phyloP scores from a whole-genome alignment of 2,888 invertebrate species.

The Acanthococcus lagerstroemiae region DNA sequence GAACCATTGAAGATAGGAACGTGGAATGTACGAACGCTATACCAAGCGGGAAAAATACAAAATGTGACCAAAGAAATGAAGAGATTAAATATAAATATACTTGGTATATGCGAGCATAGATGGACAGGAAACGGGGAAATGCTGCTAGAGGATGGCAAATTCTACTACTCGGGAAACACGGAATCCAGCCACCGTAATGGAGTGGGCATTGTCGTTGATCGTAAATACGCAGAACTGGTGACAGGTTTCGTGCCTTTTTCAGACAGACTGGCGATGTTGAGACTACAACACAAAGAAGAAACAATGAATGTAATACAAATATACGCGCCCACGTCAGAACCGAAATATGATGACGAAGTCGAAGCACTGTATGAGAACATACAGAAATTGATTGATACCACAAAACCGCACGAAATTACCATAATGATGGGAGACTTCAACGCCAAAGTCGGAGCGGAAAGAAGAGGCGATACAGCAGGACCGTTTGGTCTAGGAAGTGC shows the following conservation, averaged over 20 bases:
- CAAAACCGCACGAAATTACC: slow-evolving; percentile 8
- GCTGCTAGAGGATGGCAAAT: background rate
- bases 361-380: slow-evolving; percentile 20
- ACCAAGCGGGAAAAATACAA: background rate
- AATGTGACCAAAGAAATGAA: background rate
- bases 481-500: slow-evolving; percentile 12
- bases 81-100: background rate
- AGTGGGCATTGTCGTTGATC: background rate
- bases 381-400: background rate
- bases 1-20: background rate
- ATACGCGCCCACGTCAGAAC: slow-evolving; percentile 13
- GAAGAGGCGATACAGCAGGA: slow-evolving; percentile 7
- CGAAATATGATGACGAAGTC: slow-evolving; percentile 10
- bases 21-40: background rate
- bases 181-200: background rate
- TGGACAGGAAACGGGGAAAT: background rate
- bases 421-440: slow-evolving; percentile 25
- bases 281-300: background rate
- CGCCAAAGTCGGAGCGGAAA: slow-evolving; percentile 15
- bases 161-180: background rate
- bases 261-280: background rate
- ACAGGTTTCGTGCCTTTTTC: background rate
- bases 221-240: background rate
- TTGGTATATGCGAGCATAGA: background rate
- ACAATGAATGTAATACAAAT: slow-evolving; percentile 17